Percentiles rank a stretch among this genome's conserved stretches.
These are phyloP conservation scores for Agapornis roseicollis DNA, from an alignment of 2,113 vertebrate genomes.

Conservation along the genomic window DNA sequence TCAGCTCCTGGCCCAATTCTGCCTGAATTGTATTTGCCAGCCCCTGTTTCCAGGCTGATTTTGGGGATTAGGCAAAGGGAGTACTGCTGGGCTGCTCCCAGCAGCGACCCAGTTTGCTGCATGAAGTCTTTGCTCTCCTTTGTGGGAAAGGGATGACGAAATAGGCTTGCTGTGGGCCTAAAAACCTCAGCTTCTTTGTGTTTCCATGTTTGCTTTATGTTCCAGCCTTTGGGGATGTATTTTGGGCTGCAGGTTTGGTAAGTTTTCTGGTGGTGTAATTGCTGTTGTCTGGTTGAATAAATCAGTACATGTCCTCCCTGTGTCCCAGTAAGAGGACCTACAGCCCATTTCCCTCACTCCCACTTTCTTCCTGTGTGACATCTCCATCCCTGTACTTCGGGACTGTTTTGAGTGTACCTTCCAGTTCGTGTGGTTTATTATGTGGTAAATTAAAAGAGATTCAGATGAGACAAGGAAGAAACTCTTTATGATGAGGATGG, in stretches of 20 bases:
- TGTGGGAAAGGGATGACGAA: neutral
- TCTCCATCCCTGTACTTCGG: neutral
- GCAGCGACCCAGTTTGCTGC: conserved; percentile 27
- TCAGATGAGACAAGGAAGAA: neutral
- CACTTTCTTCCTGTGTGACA: neutral
- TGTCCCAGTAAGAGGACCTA: neutral
- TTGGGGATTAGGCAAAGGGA: conserved; percentile 20
- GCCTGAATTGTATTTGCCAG: neutral
- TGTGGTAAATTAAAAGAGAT: neutral
- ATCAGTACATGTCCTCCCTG: fast-evolving
- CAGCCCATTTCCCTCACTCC: fast-evolving
- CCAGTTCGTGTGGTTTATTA: neutral
- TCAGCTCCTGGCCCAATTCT: neutral
- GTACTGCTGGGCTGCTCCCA: neutral
- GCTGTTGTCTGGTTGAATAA: neutral
- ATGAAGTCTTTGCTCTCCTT: neutral
- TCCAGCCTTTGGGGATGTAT: neutral
- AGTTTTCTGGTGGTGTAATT: neutral
- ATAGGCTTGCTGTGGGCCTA: neutral
- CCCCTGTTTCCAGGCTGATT: conserved; percentile 18
- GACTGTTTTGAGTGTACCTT: neutral
- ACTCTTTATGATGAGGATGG: neutral
- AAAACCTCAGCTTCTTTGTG: neutral
- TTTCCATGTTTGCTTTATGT: neutral
- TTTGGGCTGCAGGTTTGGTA: neutral